Evolutionary conservation across 2,113 vertebrate genomes (phyloP), one percentile per base, ranked within the genome.

Genomic region (Notiomystis cincta): DNA sequence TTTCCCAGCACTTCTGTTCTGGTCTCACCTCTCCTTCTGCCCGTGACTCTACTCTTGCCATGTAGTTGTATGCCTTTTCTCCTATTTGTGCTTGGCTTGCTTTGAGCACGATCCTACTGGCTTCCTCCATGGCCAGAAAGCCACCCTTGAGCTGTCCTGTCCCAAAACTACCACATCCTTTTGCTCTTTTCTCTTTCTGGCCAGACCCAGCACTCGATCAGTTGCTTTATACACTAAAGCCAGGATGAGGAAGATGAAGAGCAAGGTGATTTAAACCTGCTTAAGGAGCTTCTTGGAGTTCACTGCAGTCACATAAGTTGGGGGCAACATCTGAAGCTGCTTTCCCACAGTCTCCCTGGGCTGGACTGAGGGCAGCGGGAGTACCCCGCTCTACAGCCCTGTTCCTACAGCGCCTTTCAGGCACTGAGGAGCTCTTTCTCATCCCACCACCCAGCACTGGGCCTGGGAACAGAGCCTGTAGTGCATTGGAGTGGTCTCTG

Each of bases 391-490:
- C 30, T 71, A 4, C 33, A 66, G 18, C 30, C 28, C 35, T 81
- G 7, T 6, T 5, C 4, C 1, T 24, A 11, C 10, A 0, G 2
- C 33, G 22, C 6, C 37, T 80, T 62, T 82, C 27, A 23, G 35
- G 19, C 37, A 33, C 7, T 37, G 51, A 24, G 0, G 4, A 19
- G 10, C 4, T 54, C 18, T 50, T 50, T 48, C 30, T 73, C 40
- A 31, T 40, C 15, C 21, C 16, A 62, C 5, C 37, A 37, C 5
- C 7, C 40, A 61, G 37, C 2, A 1, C 37, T 50, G 31, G 30
- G n/a, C 4, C 11, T 0, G 0, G 10, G 20, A 61, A 12, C 2
- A 8, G 62, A 69, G 40, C 6, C 22, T 3, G 1, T 16, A 44
- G 54, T 16, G n/a, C 35, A 30, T 0, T 2, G 23, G 9, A 69